Base-by-base conservation (phyloP, 2,797 vertebrate genomes). In the Euphonia xanthogaster region DNA sequence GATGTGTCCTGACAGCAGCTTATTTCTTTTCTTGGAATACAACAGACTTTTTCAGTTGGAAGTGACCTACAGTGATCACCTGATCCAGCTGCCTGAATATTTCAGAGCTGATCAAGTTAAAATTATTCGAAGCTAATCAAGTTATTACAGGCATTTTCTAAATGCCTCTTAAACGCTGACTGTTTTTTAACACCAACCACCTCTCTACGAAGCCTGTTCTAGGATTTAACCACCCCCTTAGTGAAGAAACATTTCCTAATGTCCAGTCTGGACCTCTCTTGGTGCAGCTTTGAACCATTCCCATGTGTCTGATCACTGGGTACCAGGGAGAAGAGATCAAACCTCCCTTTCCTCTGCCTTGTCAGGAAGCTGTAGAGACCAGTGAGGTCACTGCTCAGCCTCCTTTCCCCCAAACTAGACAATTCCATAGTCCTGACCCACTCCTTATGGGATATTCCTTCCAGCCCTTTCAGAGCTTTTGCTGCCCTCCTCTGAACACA, bases 161-260 rank as follows among this genome's bases (percentile, higher is more conserved):
- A 68, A 39, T 33, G 3, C 21, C 40, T 47, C 35, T 60, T 20
- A 40, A 68, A 35, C 6, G 15, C 9, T 40, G 33, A 3, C 12
- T 31, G 4, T 6, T 33, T 70, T 76, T 77, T 15, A 54, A 47
- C 6, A 47, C 4, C 25, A 30, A 19, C 11, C 33, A 47, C 11
- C 13, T 33, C 20, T 22, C 47, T 54, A 8, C 0, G 1, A 47
- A 62, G 21, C 21, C 14, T 47, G 1, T 19, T 62, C 6, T 42
- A 31, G 24, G 9, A 47, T 47, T 15, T 70, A 9, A 40, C 21
- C 7, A 18, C 2, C 1, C 14, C 14, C 5, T 35, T 13, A 27
- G 6, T 8, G 21, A 54, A 40, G 48, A 47, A 70, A 54, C 1
- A 0, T 8, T 77, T 54, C 33, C 33, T 54, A 12, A 44, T 37